Evolutionary conservation across 2,797 vertebrate species (phyloP).

Genomic region (Hafferia zeledoni): DNA sequence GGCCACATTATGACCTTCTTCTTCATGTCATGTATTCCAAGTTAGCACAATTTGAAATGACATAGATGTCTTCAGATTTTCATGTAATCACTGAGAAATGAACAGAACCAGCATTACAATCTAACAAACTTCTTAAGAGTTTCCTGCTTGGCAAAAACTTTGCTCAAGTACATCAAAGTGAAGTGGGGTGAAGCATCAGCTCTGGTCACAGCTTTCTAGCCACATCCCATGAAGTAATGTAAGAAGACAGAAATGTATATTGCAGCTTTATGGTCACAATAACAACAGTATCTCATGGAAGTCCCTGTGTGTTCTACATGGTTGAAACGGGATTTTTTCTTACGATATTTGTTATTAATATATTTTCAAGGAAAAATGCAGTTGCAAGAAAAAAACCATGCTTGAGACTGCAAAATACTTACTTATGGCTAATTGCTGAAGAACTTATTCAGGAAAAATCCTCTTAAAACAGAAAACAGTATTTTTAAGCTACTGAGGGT

Average conservation of each 20-base stretch:
- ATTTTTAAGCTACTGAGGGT: slow-evolving; percentile 45
- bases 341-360: neutral
- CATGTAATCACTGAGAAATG: neutral
- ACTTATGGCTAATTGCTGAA: slow-evolving; percentile 59
- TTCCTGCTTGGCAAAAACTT: neutral
- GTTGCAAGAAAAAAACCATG: slow-evolving; percentile 42
- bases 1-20: neutral
- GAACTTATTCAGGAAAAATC: slow-evolving; percentile 54
- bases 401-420: slow-evolving; percentile 59
- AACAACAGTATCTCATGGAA: slow-evolving; percentile 26
- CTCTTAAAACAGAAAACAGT: slow-evolving; percentile 56
- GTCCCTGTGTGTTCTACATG: neutral
- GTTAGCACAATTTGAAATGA: neutral
- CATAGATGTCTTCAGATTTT: neutral
- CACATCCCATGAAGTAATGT: neutral
- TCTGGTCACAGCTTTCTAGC: neutral
- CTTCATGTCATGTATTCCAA: neutral
- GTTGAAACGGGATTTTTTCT: slow-evolving; percentile 44
- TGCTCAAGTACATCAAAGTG: neutral
- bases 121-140: neutral
- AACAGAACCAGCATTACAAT: neutral
- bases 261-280: slow-evolving; percentile 40
- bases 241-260: neutral
- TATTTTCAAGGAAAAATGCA: slow-evolving; percentile 29
- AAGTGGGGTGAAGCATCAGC: neutral